Conservation (phyloP, 2,797 vertebrate species). For the Characodon lateralis region DNA sequence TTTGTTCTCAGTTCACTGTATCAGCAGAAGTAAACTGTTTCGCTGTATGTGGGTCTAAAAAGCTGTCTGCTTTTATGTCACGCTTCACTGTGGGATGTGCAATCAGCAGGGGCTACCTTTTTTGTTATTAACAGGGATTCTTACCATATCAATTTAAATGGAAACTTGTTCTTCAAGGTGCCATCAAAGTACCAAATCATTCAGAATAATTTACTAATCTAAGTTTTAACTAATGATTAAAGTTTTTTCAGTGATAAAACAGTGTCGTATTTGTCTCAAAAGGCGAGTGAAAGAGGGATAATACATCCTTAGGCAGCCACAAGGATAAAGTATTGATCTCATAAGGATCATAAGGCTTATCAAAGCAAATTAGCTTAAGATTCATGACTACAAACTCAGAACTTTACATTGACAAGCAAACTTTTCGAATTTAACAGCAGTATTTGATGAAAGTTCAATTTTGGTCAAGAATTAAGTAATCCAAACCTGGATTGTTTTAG, state of each 20-base stretch:
- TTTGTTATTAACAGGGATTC: background rate
- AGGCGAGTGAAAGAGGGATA: background rate
- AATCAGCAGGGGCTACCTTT: background rate
- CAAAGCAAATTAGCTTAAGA: too few species aligned
- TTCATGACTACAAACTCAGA: too few species aligned
- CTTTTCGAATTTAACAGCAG: too few species aligned
- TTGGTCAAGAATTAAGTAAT: too few species aligned
- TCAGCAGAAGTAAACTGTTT: conserved; percentile 23
- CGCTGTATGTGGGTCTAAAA: conserved; percentile 19
- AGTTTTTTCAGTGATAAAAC: background rate
- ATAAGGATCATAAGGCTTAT: background rate
- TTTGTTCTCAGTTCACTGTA: conserved; percentile 48
- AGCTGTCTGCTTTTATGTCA: conserved; percentile 13
- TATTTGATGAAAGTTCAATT: too few species aligned
- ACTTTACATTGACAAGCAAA: too few species aligned
- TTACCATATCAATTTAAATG: background rate
- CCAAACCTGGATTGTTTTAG: too few species aligned
- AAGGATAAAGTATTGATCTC: background rate
- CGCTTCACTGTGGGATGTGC: background rate
- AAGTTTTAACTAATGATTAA: background rate
- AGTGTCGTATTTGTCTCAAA: background rate
- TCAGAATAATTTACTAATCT: too few species aligned
- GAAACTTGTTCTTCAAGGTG: too few species aligned
- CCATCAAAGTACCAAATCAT: too few species aligned
- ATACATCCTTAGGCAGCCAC: too few species aligned